These are phyloP conservation scores for Acanthurus tractus DNA, from an alignment of 2,797 vertebrate genomes.

Conservation along the genomic window DNA sequence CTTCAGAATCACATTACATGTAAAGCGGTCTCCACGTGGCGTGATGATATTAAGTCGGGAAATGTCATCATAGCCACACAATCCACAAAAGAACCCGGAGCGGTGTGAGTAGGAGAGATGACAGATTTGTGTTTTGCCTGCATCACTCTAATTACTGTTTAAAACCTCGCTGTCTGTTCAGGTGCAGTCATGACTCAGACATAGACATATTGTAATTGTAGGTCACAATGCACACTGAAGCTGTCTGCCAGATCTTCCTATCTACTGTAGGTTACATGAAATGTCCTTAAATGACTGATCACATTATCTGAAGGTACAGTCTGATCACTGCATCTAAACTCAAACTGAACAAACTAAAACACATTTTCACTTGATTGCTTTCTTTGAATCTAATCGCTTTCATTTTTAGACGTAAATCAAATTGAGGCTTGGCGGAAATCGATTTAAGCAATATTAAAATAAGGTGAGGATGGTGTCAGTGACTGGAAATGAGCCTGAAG, in stretches of 20 bases:
- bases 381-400: not conserved
- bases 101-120: not conserved
- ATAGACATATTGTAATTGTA: conserved; percentile 26
- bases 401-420: not conserved
- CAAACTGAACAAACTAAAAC: not conserved
- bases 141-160: conserved; percentile 33
- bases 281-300: not conserved
- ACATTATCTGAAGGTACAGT: not conserved
- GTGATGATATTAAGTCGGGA: too few relatives aligned
- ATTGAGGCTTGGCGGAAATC: not conserved
- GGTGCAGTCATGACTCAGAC: conserved; percentile 51
- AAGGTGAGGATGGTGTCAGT: conserved; percentile 3
- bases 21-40: too few relatives aligned
- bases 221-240: conserved; percentile 16
- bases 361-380: not conserved
- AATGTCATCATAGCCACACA: too few relatives aligned
- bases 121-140: conserved; percentile 2
- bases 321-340: not conserved
- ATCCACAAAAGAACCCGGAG: not conserved
- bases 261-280: not conserved
- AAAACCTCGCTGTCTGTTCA: conserved; percentile 11
- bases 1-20: too few relatives aligned
- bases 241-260: conserved; percentile 26
- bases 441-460: conserved; percentile 1
- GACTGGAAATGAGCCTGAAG: too few relatives aligned